phyloP scores from a whole-genome alignment of 2,888 invertebrate genomes.

The Bombylius discolor region DNA sequence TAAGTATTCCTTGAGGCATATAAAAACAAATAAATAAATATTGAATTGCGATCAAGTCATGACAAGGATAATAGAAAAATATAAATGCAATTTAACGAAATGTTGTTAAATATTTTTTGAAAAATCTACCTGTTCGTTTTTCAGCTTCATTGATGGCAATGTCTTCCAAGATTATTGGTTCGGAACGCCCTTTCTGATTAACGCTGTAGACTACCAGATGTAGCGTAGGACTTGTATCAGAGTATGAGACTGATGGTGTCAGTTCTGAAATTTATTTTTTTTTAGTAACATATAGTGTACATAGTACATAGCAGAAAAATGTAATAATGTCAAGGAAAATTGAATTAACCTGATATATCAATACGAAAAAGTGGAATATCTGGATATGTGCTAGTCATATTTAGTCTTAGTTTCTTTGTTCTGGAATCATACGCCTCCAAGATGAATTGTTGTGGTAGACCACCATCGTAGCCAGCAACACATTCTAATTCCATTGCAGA shows the following conservation, averaged over 20 bases:
- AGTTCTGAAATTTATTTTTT: slow-evolving; percentile 23
- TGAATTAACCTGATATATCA: slow-evolving; percentile 30
- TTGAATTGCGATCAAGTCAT: too few relatives aligned
- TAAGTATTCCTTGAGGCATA: too few relatives aligned
- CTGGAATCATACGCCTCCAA: slow-evolving; percentile 69
- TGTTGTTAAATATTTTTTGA: too few relatives aligned
- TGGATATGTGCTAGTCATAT: slow-evolving; percentile 47
- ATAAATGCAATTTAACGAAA: too few relatives aligned
- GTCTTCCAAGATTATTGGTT: slow-evolving; percentile 67
- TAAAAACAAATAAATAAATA: too few relatives aligned
- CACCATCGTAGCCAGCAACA: slow-evolving; percentile 78
- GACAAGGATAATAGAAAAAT: too few relatives aligned
- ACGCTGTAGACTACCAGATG: slow-evolving; percentile 69
- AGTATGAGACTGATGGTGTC: slow-evolving; percentile 33
- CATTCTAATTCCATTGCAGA: slow-evolving; percentile 64
- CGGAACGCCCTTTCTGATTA: slow-evolving; percentile 76
- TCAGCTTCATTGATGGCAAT: slow-evolving; percentile 79
- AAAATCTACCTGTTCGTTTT: slow-evolving; percentile 57
- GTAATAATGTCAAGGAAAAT: neutral
- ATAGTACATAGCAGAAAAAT: neutral
- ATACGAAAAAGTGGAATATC: slow-evolving; percentile 50
- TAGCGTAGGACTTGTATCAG: slow-evolving; percentile 46
- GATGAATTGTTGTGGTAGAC: slow-evolving; percentile 71
- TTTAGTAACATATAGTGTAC: too few relatives aligned
- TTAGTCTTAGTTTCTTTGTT: slow-evolving; percentile 56